Evolutionary conservation across 2,797 vertebrate species (phyloP), one percentile per base, ranked within the genome.

Genomic region (Rhyacichthys aspro): DNA sequence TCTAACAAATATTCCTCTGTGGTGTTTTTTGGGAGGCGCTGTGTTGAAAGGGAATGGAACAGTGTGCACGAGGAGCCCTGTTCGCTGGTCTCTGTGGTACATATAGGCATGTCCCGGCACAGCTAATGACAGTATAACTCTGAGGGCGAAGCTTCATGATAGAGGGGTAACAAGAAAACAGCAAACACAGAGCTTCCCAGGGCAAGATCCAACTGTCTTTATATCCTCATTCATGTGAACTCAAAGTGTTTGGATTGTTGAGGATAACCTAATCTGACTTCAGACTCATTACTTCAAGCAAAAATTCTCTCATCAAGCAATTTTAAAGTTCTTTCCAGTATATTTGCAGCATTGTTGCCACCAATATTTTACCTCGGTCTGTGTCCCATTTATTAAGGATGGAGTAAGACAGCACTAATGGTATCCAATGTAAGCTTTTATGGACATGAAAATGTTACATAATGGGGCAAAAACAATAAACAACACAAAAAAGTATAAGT

Each of bases 1-100:
- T 80, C 63, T 37, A 43, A 68, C 62, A 74, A 80, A 70, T 78
- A 84, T 83, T 87, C 76, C 80, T 77, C 71, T 68, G 74, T 71
- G 59, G 54, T 58, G 70, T 70, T 74, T 70, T 81, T 58, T 63
- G 57, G 57, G 61, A 75, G 53, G 60, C 2, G 5, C 44, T 59
- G 57, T 54, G 47, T 63, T 62, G 52, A 72, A 73, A 82, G 72
- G 69, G 67, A 63, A 47, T 4, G 49, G 78, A 11, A 46, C 10
- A 5, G 44, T 2, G 1, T 23, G 55, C 32, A 67, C 63, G 36
- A 43, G 45, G 66, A 71, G 60, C 49, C 49, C 49, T 67, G 16
- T 77, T 59, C 64, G 62, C 65, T 64, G 43, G 42, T 11, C 55
- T 3, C 48, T 66, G 74, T 76, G 61, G 70, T 68, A 32, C 54